phyloP scores from a whole-genome alignment of 2,113 vertebrate genomes.

The Nansenia antarctica region DNA sequence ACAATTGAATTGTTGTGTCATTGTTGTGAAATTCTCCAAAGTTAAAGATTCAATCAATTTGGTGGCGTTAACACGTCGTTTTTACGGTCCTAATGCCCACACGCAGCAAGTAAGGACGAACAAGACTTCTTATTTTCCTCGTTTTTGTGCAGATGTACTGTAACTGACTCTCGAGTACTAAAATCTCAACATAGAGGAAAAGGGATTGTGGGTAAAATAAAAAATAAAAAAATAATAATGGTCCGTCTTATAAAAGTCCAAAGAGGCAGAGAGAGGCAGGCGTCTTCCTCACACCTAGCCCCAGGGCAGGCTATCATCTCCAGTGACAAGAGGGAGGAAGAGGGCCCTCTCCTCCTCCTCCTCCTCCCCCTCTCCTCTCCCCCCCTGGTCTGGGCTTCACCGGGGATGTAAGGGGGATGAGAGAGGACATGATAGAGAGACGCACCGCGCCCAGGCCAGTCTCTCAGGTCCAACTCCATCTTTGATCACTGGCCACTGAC shows the following conservation, averaged over 20 bases:
- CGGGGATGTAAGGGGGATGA: constrained; percentile 43
- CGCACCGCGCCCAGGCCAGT: constrained; percentile 29
- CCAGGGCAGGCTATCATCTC: constrained; percentile 61
- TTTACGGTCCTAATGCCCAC: too few species aligned
- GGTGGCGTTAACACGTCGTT: too few species aligned
- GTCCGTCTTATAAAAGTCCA: constrained; percentile 47
- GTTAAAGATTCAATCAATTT: too few species aligned
- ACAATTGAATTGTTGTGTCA: too few species aligned
- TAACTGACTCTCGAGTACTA: too few species aligned
- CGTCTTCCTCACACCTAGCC: constrained; percentile 50
- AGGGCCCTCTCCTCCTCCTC: constrained; percentile 23
- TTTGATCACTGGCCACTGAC: constrained; percentile 61
- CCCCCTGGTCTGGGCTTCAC: constrained; percentile 4
- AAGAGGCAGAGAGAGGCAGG: constrained; percentile 45
- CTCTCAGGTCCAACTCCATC: constrained; percentile 50
- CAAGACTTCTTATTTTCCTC: too few species aligned
- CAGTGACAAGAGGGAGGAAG: constrained; percentile 52
- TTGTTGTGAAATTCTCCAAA: too few species aligned
- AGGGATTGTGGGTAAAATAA: constrained; percentile 39
- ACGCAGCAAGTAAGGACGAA: too few species aligned
- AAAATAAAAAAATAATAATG: constrained; percentile 24
- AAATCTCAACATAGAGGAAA: too few species aligned
- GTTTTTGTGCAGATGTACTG: too few species aligned
- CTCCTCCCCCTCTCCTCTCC: constrained; percentile 15
- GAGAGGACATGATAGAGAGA: constrained; percentile 30